Percentiles rank a stretch among this genome's conserved stretches.
phyloP scores from a whole-genome alignment of 2,888 invertebrate genomes.

The Trissolcus brochymenae region DNA sequence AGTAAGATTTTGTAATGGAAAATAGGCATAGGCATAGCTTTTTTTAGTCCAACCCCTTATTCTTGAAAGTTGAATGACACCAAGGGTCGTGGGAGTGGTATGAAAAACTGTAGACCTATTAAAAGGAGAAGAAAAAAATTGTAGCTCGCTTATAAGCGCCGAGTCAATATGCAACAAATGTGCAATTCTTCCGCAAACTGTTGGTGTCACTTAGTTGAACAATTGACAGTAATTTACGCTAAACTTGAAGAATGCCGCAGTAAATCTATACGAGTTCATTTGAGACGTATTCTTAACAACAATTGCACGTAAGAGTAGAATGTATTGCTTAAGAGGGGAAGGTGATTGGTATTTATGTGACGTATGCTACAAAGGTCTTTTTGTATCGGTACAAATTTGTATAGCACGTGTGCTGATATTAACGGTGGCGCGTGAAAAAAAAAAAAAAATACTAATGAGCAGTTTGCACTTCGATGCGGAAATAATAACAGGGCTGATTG shows the following conservation, averaged over 20 bases:
- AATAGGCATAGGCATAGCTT: not conserved
- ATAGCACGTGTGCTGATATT: constrained; percentile 41
- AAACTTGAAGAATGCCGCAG: constrained; percentile 37
- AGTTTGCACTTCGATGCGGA: constrained; percentile 27
- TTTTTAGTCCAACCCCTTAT: constrained; percentile 6
- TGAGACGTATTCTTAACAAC: constrained; percentile 53
- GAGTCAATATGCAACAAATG: constrained; percentile 42
- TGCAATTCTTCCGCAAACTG: constrained; percentile 23
- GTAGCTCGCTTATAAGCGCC: constrained; percentile 11
- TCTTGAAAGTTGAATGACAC: no score
- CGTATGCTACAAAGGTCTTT: constrained; percentile 40
- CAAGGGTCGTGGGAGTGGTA: no score
- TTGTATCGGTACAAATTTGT: constrained; percentile 54
- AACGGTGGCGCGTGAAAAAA: constrained; percentile 53
- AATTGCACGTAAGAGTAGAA: constrained; percentile 39
- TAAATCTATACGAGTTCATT: constrained; percentile 47
- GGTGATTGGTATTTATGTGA: constrained; percentile 53
- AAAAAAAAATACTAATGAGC: constrained; percentile 51
- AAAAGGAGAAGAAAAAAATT: no score
- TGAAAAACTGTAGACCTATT: no score
- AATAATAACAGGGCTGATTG: no score
- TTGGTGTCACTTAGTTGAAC: constrained; percentile 34
- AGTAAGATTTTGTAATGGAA: constrained; percentile 19
- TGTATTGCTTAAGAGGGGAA: constrained; percentile 44
- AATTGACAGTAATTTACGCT: constrained; percentile 37